Evolutionary conservation across 2,113 vertebrate genomes (phyloP), one percentile per base, ranked within the genome.

Genomic region (Benitochromis conjunctus): DNA sequence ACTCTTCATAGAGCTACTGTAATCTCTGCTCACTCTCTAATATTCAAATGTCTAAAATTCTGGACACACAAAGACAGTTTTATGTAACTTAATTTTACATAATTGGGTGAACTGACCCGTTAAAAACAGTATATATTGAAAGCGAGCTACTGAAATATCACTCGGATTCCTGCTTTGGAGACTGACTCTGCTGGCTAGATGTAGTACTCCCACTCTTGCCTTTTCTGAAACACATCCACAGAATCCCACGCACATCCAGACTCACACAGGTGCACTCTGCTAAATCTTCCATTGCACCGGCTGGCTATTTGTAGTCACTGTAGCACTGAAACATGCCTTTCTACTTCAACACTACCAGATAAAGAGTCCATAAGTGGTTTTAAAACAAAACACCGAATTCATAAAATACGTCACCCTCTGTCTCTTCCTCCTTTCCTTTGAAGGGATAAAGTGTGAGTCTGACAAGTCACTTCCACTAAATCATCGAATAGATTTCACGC

Each of bases 181-280:
- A 86, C 92, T 85, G 88, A 92, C 78, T 94, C 92, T 95, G 92
- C 92, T 93, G 91, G 94, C 60, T 94, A 80, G 89, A 92, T 90
- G 91, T 93, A 81, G 88, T 83, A 85, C 91, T 93, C 93, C 88
- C 90, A 87, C 87, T 82, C 82, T 34, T 36, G 7, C 62, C 79
- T 83, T 88, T 86, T 62, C 19, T 80, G 81, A 89, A 85, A 64
- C 62, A 85, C 36, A 26, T 82, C 53, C 82, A 82, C 26, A 34
- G 48, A 78, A 57, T 51, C 78, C 86, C 77, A 83, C 24, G 43
- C 82, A 43, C 38, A 80, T 51, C 56, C 74, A 79, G 64, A 86
- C 69, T 80, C 5, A 83, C 77, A 84, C 51, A 56, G 57, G 31
- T 66, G 81, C 86, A 87, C 82, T 14, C 66, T 78, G 29, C 34